phyloP scores from a whole-genome alignment of 2,113 vertebrate species.

The Cisticola juncidis region DNA sequence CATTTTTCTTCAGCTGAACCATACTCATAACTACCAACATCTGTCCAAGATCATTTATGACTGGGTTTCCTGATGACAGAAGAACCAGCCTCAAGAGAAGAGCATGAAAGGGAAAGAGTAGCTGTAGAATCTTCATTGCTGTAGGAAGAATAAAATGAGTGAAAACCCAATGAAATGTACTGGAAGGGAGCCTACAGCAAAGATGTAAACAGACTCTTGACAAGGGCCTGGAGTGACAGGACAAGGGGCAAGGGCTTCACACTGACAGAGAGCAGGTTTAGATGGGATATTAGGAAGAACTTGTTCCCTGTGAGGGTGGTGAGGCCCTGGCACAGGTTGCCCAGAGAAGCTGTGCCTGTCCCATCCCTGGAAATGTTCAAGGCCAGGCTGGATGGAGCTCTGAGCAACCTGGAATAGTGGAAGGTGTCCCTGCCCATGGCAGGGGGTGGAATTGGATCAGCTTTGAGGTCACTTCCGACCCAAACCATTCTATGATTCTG shows the following conservation, averaged over 20 bases:
- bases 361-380: neutral
- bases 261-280: neutral
- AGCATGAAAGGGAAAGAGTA: neutral
- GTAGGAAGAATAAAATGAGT: neutral
- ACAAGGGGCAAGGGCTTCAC: neutral
- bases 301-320: fast-evolving
- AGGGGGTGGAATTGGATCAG: neutral
- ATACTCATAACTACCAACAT: neutral
- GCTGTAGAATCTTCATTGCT: neutral
- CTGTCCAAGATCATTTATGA: neutral
- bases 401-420: neutral
- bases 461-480: neutral
- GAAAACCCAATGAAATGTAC: neutral
- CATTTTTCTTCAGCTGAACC: neutral
- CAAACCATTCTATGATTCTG: neutral
- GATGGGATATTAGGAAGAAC: neutral
- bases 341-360: neutral
- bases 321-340: neutral
- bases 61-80: neutral
- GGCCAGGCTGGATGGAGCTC: neutral
- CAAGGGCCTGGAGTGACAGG: neutral
- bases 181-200: neutral
- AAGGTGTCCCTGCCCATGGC: neutral
- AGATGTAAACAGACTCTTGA: fast-evolving
- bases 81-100: neutral